phyloP scores from a whole-genome alignment of 2,797 vertebrate species.

The Phoeniculus purpureus region DNA sequence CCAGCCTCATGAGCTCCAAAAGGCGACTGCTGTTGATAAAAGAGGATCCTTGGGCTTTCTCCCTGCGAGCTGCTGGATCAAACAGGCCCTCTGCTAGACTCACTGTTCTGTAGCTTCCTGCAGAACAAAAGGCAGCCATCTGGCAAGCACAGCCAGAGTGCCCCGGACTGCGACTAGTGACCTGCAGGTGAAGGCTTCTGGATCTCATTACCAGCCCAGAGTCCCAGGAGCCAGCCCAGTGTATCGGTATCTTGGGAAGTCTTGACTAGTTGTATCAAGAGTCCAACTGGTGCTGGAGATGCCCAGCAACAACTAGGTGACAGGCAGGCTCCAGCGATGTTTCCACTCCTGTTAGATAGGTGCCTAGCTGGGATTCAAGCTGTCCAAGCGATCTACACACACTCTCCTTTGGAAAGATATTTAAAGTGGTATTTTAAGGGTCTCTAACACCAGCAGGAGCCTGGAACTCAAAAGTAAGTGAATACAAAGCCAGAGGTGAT shows the following conservation, averaged over 20 bases:
- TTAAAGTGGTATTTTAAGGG: not conserved
- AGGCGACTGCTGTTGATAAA: not conserved
- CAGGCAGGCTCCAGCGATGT: not conserved
- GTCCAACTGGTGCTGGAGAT: not conserved
- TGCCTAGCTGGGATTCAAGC: not conserved
- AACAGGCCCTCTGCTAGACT: not conserved
- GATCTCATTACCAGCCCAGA: not conserved
- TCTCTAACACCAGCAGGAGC: not conserved
- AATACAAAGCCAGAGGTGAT: not conserved
- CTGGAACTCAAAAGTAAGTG: not conserved
- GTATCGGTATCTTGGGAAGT: not conserved
- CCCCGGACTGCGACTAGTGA: slow-evolving; percentile 4
- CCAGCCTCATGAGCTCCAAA: not conserved
- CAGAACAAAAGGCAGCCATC: slow-evolving; percentile 22
- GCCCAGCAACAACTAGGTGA: not conserved
- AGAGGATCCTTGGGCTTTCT: not conserved
- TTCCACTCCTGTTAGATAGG: not conserved
- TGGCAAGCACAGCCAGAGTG: slow-evolving; percentile 30
- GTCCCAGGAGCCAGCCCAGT: slow-evolving; percentile 10
- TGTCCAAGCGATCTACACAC: not conserved
- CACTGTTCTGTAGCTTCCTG: not conserved
- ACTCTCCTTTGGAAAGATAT: not conserved
- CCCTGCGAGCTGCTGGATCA: not conserved
- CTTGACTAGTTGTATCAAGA: not conserved
- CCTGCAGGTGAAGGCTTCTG: slow-evolving; percentile 36